A percentile compares a stretch with the other conserved stretches of the same genome.
These are phyloP conservation scores for Conchocele bisecta DNA, from an alignment of 2,888 invertebrate species.

Conservation along the genomic window DNA sequence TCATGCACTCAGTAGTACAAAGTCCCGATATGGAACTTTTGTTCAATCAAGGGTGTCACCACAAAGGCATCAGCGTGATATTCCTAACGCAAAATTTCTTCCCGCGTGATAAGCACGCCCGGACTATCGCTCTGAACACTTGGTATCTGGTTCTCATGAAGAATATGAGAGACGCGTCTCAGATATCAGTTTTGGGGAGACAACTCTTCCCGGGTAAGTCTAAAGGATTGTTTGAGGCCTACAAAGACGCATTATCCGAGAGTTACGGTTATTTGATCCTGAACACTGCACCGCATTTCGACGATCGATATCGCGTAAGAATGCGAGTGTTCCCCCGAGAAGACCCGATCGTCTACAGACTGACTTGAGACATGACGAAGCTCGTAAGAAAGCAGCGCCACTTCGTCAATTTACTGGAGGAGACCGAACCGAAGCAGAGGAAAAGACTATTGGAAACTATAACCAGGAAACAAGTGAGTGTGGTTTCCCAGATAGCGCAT, in stretches of 20 bases:
- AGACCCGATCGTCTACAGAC: slow-evolving; percentile 7
- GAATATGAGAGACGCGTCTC: slow-evolving; percentile 20
- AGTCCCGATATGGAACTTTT: slow-evolving; percentile 22
- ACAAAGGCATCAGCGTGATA: slow-evolving; percentile 23
- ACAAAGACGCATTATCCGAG: slow-evolving; percentile 6
- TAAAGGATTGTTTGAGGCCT: slow-evolving; percentile 13
- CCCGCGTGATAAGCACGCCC: slow-evolving; percentile 16
- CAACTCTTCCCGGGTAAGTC: slow-evolving; percentile 17
- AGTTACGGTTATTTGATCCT: slow-evolving; percentile 18
- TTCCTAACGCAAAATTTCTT: slow-evolving; percentile 14
- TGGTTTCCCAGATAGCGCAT: slow-evolving; percentile 14
- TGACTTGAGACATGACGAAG: slow-evolving; percentile 25
- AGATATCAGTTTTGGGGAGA: slow-evolving; percentile 1
- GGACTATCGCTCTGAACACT: slow-evolving; percentile 32
- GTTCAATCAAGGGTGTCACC: slow-evolving; percentile 31
- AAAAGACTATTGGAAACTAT: slow-evolving; percentile 27
- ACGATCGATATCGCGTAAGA: slow-evolving; percentile 14
- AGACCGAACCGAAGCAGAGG: slow-evolving; percentile 9
- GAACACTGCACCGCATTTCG: slow-evolving; percentile 12
- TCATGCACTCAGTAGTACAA: slow-evolving; percentile 28
- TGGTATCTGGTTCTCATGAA: slow-evolving; percentile 22
- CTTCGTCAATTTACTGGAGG: slow-evolving; percentile 13
- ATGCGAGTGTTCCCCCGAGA: slow-evolving; percentile 18
- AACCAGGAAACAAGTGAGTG: slow-evolving; percentile 25
- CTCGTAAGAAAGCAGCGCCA: slow-evolving; percentile 5